These are phyloP conservation scores for Carpatolechia fugitivella DNA, from an alignment of 2,888 invertebrate genomes.

Conservation along the genomic window DNA sequence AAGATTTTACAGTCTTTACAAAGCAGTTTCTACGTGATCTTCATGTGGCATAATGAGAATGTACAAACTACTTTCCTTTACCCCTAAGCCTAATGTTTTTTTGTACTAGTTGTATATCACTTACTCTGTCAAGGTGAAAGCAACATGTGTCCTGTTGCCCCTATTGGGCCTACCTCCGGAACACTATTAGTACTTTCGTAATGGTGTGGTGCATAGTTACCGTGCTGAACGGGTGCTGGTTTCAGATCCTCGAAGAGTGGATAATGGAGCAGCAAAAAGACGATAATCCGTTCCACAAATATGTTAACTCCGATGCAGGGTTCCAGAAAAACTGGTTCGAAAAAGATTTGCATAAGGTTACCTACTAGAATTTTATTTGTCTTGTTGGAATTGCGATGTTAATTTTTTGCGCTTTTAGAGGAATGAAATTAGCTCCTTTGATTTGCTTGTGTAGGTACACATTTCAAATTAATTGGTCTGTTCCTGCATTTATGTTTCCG, in stretches of 20 bases:
- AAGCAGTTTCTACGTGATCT: too few relatives aligned
- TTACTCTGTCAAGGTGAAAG: not conserved
- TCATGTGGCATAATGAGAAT: too few relatives aligned
- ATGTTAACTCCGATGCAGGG: not conserved
- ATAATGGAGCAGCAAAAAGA: not conserved
- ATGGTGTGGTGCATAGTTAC: constrained; percentile 9
- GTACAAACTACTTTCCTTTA: too few relatives aligned
- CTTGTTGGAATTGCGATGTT: not conserved
- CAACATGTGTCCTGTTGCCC: not conserved
- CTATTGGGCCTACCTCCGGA: not conserved
- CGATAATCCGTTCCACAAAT: not conserved
- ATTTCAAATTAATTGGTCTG: too few relatives aligned
- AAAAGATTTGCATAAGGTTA: constrained; percentile 19
- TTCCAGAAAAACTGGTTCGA: constrained; percentile 20
- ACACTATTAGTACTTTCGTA: not conserved
- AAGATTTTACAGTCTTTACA: too few relatives aligned
- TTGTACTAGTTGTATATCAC: not conserved
- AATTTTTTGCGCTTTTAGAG: not conserved
- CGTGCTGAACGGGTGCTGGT: constrained; percentile 16
- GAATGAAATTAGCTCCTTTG: not conserved
- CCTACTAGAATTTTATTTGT: not conserved
- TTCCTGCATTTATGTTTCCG: too few relatives aligned
- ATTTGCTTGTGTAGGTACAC: too few relatives aligned
- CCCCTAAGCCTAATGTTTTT: too few relatives aligned
- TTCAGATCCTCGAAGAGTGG: constrained; percentile 14